These are phyloP conservation scores for Raja brachyura DNA, from an alignment of 2,113 vertebrate species.

Conservation along the genomic window DNA sequence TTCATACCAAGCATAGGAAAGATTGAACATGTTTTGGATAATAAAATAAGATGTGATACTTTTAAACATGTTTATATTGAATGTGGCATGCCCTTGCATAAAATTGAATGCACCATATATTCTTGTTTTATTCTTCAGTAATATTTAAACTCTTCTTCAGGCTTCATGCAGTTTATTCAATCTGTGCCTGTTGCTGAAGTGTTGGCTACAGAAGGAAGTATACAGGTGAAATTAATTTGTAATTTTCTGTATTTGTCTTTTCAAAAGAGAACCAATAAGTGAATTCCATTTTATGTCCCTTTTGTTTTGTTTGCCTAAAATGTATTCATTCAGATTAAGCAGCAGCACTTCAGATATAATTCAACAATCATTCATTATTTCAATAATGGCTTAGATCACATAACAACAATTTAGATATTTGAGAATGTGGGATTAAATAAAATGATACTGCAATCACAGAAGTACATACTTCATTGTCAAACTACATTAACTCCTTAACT, in stretches of 20 bases:
- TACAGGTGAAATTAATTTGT: constrained; percentile 70
- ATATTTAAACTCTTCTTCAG: constrained; percentile 49
- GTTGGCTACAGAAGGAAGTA: constrained; percentile 91
- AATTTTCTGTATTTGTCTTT: not conserved
- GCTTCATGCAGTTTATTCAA: constrained; percentile 98
- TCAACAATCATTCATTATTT: not conserved
- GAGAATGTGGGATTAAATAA: not conserved
- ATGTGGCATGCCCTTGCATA: too few species aligned
- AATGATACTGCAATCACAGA: not conserved
- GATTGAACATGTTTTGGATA: not conserved
- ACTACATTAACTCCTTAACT: not conserved
- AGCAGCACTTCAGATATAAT: not conserved
- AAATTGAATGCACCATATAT: too few species aligned
- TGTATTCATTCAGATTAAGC: not conserved
- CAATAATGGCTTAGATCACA: not conserved
- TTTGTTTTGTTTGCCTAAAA: not conserved
- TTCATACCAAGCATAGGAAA: not conserved
- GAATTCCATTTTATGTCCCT: not conserved
- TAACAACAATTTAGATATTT: not conserved
- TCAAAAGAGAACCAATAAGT: not conserved
- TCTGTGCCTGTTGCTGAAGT: constrained; percentile 96
- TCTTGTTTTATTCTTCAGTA: not conserved
- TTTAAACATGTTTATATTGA: too few species aligned
- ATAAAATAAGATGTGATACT: not conserved
- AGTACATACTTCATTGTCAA: not conserved